These are phyloP conservation scores for Andrena camellia DNA, from an alignment of 2,888 invertebrate genomes.

Conservation along the genomic window DNA sequence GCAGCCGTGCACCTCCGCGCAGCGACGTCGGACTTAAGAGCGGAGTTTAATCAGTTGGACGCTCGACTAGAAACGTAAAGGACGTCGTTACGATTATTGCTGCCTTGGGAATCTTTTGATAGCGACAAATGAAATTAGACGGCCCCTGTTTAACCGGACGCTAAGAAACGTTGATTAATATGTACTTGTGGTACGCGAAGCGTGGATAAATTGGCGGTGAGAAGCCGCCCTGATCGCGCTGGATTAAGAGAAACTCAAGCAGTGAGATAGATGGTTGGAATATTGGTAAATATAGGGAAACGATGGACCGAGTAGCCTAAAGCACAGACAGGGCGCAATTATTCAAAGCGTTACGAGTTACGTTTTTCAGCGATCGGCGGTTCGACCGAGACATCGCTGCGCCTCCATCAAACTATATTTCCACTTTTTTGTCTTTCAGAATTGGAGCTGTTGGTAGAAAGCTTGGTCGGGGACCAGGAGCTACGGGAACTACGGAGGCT, in stretches of 20 bases:
- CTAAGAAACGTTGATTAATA: conserved; percentile 12
- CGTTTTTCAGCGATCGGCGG: conserved; percentile 35
- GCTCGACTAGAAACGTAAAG: conserved; percentile 46
- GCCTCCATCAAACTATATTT: conserved; percentile 30
- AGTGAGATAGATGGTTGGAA: background rate
- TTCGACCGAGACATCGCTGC: conserved; percentile 24
- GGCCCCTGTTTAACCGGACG: background rate
- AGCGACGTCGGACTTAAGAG: conserved; percentile 21
- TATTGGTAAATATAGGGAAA: background rate
- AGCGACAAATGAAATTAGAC: conserved; percentile 20
- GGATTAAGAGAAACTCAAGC: background rate
- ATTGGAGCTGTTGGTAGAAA: conserved; percentile 43
- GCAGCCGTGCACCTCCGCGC: background rate
- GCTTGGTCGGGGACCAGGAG: conserved; percentile 50
- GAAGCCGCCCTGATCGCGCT: no score
- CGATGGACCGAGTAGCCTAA: background rate
- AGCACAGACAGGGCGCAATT: background rate
- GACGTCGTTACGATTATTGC: conserved; percentile 54
- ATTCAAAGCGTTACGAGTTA: background rate
- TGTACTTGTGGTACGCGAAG: background rate
- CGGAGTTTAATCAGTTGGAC: conserved; percentile 43
- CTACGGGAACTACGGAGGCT: conserved; percentile 22
- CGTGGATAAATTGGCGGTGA: background rate
- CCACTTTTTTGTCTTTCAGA: conserved; percentile 60
- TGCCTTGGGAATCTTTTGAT: conserved; percentile 26